These are phyloP conservation scores for Prochilodus magdalenae DNA, from an alignment of 2,113 vertebrate species.

Conservation along the genomic window DNA sequence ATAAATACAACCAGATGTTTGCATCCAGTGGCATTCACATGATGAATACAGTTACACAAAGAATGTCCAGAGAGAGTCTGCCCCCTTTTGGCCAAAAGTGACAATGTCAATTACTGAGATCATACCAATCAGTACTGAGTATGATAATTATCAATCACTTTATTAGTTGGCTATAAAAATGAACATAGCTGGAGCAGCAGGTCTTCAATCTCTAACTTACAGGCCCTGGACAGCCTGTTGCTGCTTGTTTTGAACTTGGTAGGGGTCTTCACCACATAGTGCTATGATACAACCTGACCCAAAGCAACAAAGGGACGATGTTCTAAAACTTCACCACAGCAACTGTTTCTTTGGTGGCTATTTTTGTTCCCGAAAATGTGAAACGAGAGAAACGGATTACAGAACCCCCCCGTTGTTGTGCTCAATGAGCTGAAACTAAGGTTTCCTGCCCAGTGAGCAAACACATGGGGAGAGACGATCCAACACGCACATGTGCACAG, in stretches of 20 bases:
- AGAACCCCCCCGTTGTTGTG: conserved; percentile 47
- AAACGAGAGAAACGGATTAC: conserved; percentile 57
- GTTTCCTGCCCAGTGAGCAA: conserved; percentile 53
- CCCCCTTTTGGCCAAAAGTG: conserved; percentile 42
- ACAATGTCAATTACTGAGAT: conserved; percentile 4
- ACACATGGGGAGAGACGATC: conserved; percentile 48
- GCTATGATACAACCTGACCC: conserved; percentile 26
- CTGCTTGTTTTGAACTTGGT: conserved; percentile 19
- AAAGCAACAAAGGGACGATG: conserved; percentile 2
- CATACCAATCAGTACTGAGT: neutral
- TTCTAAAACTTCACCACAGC: conserved; percentile 32
- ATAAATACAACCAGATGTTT: conserved; percentile 11
- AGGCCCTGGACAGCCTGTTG: neutral
- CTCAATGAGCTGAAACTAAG: conserved; percentile 57
- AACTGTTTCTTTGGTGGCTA: conserved; percentile 43
- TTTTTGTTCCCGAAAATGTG: conserved; percentile 57
- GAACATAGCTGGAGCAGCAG: neutral
- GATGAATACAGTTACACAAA: neutral
- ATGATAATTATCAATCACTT: neutral
- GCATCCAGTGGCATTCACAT: conserved; percentile 17
- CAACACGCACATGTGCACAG: conserved; percentile 43
- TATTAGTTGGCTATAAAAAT: neutral
- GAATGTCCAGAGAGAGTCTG: conserved; percentile 30
- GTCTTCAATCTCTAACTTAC: neutral
- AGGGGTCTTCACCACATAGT: conserved; percentile 13